phyloP scores from a whole-genome alignment of 2,888 invertebrate species.

The Hoplodrina ambigua region DNA sequence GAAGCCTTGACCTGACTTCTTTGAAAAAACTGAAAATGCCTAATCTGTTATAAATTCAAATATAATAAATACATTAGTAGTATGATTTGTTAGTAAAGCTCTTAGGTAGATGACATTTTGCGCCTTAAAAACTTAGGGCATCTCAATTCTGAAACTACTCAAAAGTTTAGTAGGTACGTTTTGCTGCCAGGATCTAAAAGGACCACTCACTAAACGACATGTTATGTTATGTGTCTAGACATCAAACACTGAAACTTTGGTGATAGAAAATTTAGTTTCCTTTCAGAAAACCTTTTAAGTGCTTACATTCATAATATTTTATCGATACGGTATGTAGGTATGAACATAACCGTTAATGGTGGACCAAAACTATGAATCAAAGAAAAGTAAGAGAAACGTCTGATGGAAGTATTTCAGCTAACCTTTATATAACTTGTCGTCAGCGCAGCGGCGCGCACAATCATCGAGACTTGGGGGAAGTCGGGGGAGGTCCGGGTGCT shows the following conservation, averaged over 20 bases:
- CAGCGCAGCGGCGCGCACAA: constrained; percentile 26
- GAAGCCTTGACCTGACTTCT: neutral
- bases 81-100: constrained; percentile 10
- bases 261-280: neutral
- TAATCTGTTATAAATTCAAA: constrained; percentile 8
- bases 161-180: neutral
- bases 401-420: constrained; percentile 8
- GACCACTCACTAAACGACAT: neutral
- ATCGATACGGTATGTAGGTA: neutral
- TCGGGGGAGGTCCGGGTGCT: constrained; percentile 5
- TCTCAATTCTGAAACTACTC: neutral
- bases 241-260: constrained; percentile 8
- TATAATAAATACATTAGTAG: neutral
- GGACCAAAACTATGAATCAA: constrained; percentile 6
- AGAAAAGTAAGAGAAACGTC: neutral
- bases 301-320: no score
- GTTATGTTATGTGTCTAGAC: constrained; percentile 18
- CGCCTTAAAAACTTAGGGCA: neutral
- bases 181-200: neutral
- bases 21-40: neutral
- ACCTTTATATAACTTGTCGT: constrained; percentile 23
- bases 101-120: neutral
- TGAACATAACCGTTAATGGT: constrained; percentile 7
- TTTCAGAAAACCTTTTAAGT: neutral
- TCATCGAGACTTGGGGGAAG: constrained; percentile 10